These are phyloP conservation scores for Diabrotica balteata DNA, from an alignment of 2,888 invertebrate genomes.

Conservation along the genomic window DNA sequence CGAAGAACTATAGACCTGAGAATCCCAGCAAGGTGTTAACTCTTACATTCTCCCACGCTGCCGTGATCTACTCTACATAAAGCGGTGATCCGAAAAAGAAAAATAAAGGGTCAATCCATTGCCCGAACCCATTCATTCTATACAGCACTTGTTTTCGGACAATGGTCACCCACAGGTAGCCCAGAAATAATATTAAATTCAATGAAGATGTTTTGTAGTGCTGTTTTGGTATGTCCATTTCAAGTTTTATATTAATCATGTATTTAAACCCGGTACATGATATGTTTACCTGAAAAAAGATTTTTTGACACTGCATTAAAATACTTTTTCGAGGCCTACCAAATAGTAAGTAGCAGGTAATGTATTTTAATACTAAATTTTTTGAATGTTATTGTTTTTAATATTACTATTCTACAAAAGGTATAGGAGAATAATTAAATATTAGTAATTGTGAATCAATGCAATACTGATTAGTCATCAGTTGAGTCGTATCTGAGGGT, in stretches of 20 bases:
- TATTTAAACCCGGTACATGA: constrained; percentile 1
- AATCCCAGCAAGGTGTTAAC: constrained; percentile 36
- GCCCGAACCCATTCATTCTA: constrained; percentile 23
- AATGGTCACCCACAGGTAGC: constrained; percentile 46
- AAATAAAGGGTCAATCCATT: constrained; percentile 39
- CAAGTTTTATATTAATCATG: background rate
- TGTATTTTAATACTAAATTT: too few relatives aligned
- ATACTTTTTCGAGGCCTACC: too few relatives aligned
- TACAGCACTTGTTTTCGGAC: constrained; percentile 48
- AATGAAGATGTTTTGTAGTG: constrained; percentile 19
- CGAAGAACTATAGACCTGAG: constrained; percentile 14
- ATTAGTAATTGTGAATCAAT: too few relatives aligned
- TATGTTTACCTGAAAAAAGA: constrained; percentile 14
- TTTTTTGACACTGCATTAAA: background rate
- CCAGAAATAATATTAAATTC: constrained; percentile 12
- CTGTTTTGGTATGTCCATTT: constrained; percentile 8
- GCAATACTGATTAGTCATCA: too few relatives aligned
- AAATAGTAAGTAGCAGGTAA: too few relatives aligned
- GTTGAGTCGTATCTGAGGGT: too few relatives aligned
- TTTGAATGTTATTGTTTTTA: too few relatives aligned
- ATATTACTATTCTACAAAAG: too few relatives aligned
- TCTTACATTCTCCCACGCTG: constrained; percentile 42
- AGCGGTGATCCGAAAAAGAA: constrained; percentile 33
- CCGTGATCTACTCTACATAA: constrained; percentile 36
- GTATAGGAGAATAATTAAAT: too few relatives aligned